Conservation (phyloP, 2,113 vertebrate genomes). For the Salvelinus sp. region DNA sequence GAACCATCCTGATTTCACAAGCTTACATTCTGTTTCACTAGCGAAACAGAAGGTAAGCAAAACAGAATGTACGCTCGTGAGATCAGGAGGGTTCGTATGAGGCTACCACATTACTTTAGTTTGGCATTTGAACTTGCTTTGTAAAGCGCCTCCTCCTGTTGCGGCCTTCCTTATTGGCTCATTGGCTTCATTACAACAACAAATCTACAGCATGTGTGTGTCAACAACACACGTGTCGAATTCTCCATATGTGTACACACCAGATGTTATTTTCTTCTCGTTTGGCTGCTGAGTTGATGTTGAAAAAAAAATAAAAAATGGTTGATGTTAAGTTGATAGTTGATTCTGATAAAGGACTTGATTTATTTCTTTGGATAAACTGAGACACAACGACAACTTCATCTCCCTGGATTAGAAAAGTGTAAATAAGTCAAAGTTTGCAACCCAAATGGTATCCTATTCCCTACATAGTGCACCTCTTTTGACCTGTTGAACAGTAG, state of each 20-base stretch:
- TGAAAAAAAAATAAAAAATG: too few relatives aligned
- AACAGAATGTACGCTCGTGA: too few relatives aligned
- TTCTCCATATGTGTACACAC: neutral
- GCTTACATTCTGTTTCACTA: too few relatives aligned
- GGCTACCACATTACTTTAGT: neutral
- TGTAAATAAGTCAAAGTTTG: neutral
- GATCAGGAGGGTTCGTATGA: too few relatives aligned
- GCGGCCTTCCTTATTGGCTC: neutral
- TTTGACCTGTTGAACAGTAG: too few relatives aligned
- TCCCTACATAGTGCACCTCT: too few relatives aligned
- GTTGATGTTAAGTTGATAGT: too few relatives aligned
- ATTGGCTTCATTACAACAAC: neutral
- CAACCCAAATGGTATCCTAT: too few relatives aligned
- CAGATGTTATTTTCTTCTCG: neutral
- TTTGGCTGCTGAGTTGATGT: neutral
- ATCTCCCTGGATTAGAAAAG: neutral
- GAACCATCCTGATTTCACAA: too few relatives aligned
- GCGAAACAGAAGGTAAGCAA: too few relatives aligned
- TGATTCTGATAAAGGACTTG: slow-evolving; percentile 3
- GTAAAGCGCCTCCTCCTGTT: neutral
- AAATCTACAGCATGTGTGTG: neutral
- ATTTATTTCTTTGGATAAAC: neutral
- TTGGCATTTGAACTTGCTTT: neutral
- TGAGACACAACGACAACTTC: neutral
- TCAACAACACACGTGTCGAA: neutral